These are phyloP conservation scores for Ostrea edulis DNA, from an alignment of 1,140 invertebrate genomes.

Conservation along the genomic window DNA sequence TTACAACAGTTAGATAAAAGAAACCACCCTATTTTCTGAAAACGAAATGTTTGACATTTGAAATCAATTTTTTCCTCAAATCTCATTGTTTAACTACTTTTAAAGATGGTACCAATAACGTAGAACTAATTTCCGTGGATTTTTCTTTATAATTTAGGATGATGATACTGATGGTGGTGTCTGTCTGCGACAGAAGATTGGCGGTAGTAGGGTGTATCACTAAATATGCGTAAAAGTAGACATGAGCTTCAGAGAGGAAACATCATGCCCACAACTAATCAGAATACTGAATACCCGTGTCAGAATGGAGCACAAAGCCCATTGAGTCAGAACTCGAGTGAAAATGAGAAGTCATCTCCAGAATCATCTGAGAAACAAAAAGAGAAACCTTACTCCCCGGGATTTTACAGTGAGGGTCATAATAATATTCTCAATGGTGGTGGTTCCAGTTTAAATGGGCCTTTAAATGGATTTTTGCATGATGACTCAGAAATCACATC, in stretches of 20 bases:
- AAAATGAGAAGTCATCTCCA: slow-evolving; percentile 19
- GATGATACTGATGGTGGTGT: not conserved
- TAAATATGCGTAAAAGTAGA: slow-evolving; percentile 27
- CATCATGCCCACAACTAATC: slow-evolving; percentile 27
- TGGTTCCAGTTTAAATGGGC: not conserved
- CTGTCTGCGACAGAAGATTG: not conserved
- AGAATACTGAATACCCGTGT: not conserved
- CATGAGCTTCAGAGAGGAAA: slow-evolving; percentile 12
- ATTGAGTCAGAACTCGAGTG: slow-evolving; percentile 5
- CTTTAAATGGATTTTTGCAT: slow-evolving; percentile 19
- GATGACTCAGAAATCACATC: not conserved
- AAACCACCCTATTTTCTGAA: slow-evolving; percentile 19
- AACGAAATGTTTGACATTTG: slow-evolving; percentile 21
- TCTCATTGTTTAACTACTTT: too few relatives aligned
- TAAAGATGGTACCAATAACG: too few relatives aligned
- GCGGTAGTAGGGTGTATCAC: not conserved
- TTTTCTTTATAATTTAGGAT: not conserved
- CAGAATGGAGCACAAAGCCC: slow-evolving; percentile 20
- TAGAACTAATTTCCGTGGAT: too few relatives aligned
- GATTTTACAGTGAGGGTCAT: not conserved
- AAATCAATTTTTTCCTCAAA: not conserved
- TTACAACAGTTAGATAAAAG: not conserved
- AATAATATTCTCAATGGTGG: not conserved
- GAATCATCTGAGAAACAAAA: not conserved
- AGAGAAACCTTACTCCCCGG: not conserved